These are phyloP conservation scores for Antechinus flavipes DNA, from an alignment of 2,113 vertebrate species.

Conservation along the genomic window DNA sequence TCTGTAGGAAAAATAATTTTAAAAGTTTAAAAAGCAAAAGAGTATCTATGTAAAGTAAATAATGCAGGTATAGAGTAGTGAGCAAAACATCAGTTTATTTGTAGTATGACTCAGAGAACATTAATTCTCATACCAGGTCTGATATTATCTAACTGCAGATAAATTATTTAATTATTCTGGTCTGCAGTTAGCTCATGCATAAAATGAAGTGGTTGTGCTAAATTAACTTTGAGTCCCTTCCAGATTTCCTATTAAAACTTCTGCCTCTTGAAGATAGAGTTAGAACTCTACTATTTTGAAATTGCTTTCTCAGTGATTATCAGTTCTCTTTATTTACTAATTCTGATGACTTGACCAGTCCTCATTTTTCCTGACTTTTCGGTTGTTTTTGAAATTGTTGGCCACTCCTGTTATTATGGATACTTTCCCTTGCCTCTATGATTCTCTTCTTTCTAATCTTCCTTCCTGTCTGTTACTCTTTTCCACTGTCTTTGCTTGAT, in stretches of 20 bases:
- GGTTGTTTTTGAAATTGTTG: background rate
- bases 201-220: background rate
- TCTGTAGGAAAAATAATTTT: conserved; percentile 75
- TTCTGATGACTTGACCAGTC: background rate
- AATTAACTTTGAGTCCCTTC: background rate
- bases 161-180: background rate
- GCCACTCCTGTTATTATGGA: background rate
- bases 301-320: background rate
- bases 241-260: background rate
- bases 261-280: background rate
- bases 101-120: background rate
- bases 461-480: background rate
- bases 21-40: background rate
- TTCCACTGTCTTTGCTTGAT: background rate
- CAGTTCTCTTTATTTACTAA: background rate
- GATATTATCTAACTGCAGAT: background rate
- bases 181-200: background rate
- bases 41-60: background rate
- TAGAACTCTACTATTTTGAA: background rate
- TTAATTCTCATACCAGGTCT: background rate
- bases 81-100: background rate
- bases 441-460: background rate
- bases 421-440: background rate
- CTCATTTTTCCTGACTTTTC: background rate
- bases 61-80: background rate